These are phyloP conservation scores for Sisor rabdophorus DNA, from an alignment of 2,113 vertebrate genomes.

Conservation along the genomic window DNA sequence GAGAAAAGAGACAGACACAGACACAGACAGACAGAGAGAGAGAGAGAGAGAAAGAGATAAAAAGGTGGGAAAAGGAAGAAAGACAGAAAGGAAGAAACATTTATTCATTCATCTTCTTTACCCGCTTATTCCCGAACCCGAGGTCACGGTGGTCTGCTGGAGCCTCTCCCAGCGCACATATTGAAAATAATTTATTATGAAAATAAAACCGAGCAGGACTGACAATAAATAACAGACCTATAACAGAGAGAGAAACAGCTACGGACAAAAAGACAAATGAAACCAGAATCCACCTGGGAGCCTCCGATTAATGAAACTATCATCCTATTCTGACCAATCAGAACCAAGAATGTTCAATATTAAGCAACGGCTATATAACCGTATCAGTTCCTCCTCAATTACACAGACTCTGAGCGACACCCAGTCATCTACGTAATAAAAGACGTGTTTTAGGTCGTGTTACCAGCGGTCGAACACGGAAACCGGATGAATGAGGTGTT, in stretches of 20 bases:
- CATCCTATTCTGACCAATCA: neutral
- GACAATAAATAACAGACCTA: neutral
- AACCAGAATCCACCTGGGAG: neutral
- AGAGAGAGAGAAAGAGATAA: too few species aligned
- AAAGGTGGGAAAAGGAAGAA: neutral
- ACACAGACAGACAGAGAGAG: neutral
- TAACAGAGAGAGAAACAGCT: neutral
- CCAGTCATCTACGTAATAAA: slow-evolving; percentile 35
- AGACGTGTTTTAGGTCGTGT: slow-evolving; percentile 59
- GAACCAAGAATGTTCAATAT: neutral
- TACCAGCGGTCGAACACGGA: slow-evolving; percentile 59
- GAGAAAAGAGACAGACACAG: neutral
- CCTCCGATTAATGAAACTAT: neutral
- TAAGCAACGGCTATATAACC: neutral
- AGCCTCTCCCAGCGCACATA: too few species aligned
- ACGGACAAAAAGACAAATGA: neutral
- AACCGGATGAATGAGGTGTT: slow-evolving; percentile 64
- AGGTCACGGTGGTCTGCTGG: too few species aligned
- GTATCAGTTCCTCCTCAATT: neutral
- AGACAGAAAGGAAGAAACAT: neutral
- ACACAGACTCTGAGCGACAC: slow-evolving; percentile 33
- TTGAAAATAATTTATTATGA: neutral
- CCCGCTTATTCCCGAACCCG: too few species aligned
- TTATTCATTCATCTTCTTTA: too few species aligned
- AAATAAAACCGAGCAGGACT: neutral